A percentile compares a stretch with the other conserved stretches of the same genome.
Evolutionary conservation across 23 tunicate species (phyloP).

Genomic region (Aplidium turbinatum): DNA sequence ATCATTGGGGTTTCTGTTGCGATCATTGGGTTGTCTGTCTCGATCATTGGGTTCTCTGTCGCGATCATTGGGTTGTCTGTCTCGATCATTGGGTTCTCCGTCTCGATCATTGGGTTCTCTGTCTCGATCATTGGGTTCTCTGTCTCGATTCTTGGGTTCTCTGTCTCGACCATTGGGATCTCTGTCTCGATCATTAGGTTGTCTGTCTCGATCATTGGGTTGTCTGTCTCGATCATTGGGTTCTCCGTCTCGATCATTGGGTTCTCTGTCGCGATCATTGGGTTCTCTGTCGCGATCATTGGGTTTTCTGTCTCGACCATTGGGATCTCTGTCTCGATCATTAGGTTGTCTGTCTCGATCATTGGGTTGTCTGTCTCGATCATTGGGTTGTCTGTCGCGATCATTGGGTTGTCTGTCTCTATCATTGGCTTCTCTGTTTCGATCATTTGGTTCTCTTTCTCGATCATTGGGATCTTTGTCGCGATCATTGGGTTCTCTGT

Average conservation of each 20-base stretch:
- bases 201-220: background rate
- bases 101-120: background rate
- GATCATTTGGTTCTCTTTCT: background rate
- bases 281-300: background rate
- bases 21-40: background rate
- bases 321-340: background rate
- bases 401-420: background rate
- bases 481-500: background rate
- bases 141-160: background rate
- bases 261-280: background rate
- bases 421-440: background rate
- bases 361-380: background rate
- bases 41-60: background rate
- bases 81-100: background rate
- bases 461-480: background rate
- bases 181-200: background rate
- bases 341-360: background rate
- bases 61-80: background rate
- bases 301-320: background rate
- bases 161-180: background rate
- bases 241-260: background rate
- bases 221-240: background rate
- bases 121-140: background rate
- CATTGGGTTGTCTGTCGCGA: background rate
- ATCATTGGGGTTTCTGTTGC: background rate